Base-by-base conservation (phyloP, 2,888 invertebrate genomes). In the Drosophila silvestris region DNA sequence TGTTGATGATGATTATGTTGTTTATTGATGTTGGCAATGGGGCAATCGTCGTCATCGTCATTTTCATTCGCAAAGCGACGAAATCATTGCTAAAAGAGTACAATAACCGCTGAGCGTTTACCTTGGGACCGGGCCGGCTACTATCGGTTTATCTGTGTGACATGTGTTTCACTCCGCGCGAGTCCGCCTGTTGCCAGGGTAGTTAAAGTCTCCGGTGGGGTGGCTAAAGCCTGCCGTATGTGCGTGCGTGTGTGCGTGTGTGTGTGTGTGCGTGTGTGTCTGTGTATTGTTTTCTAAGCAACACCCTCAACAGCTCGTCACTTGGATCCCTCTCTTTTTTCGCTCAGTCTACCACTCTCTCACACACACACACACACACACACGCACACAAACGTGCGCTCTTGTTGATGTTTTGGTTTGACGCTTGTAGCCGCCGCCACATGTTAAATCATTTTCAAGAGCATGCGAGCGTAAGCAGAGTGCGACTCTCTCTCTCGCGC, bases 51-150 rank as follows among this genome's bases (percentile, higher is more conserved):
- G 41, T n/a, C 16, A 30, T 51, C 37, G 1, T 19, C 26, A 60
- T 64, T 47, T 26, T 47, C 16, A 47, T 47, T 70, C 52, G 66
- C 65, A 44, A 70, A 59, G 3, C 71, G 51, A 41, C 66, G 58
- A 54, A 69, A 70, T 81, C 79, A 80, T 82, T 82, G 82, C 80
- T 77, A 67, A 68, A 77, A 81, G 77, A 79, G 83, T 83, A 83
- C 83, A 83, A 72, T 77, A 83, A 83, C 83, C 83, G 83, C 83
- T 52, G 74, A 66, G 62, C 73, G 60, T 47, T 79, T 80, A 80
- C 79, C 79, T 79, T 79, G 81, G 81, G 54, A 62, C 30, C 61
- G 26, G 44, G 35, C 41, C 58, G 56, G 59, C 74, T 56, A 64
- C 74, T 56, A 64, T 57, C 58, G 62, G 50, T 54, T 62, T 56